phyloP scores from a whole-genome alignment of 2,113 vertebrate genomes.

The Coptodon bakossiorum region DNA sequence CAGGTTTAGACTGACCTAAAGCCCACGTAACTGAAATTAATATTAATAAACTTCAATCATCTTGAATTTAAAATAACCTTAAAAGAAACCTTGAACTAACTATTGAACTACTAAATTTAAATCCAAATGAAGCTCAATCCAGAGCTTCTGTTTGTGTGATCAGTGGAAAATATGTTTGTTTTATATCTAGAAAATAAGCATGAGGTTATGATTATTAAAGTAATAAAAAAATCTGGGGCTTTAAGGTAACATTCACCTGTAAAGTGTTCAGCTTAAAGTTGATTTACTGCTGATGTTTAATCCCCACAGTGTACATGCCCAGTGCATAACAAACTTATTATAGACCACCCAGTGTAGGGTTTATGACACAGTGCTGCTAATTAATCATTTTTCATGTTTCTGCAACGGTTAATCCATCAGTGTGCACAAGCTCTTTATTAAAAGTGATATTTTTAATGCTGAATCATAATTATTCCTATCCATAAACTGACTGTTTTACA shows the following conservation, averaged over 20 bases:
- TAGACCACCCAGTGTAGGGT: rapidly evolving
- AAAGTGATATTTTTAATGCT: not conserved
- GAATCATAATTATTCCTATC: no score
- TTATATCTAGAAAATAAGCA: rapidly evolving
- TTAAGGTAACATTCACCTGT: rapidly evolving
- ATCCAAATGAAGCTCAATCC: not conserved
- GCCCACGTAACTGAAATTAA: not conserved
- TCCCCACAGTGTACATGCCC: not conserved
- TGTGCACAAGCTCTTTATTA: not conserved
- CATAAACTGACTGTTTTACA: not conserved
- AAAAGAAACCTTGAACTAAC: not conserved
- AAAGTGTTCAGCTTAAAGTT: not conserved
- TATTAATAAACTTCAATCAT: not conserved
- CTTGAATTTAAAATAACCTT: not conserved
- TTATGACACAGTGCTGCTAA: not conserved
- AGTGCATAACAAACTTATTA: not conserved
- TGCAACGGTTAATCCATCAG: not conserved
- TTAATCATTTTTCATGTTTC: not conserved
- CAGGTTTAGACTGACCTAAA: not conserved
- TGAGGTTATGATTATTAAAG: not conserved
- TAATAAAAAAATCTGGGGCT: not conserved
- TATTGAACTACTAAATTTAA: rapidly evolving
- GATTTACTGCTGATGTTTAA: not conserved
- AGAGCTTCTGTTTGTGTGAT: not conserved
- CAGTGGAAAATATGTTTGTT: not conserved